These are phyloP conservation scores for Seladonia tumulorum DNA, from an alignment of 2,888 invertebrate species.

Conservation along the genomic window DNA sequence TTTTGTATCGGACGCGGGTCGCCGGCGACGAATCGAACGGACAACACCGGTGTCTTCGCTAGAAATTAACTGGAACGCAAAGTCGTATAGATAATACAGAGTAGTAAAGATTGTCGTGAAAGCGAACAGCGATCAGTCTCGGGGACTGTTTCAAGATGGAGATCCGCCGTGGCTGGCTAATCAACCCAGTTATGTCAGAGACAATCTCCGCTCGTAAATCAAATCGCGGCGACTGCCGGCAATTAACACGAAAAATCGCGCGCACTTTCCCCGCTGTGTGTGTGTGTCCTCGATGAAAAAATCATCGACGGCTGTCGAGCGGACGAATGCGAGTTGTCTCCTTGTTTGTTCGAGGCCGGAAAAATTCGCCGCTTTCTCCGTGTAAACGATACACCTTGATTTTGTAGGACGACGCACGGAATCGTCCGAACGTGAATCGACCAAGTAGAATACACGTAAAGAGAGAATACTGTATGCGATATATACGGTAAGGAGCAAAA, in stretches of 20 bases:
- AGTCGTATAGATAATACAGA: not conserved
- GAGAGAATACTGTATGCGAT: not conserved
- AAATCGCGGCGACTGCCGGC: constrained; percentile 27
- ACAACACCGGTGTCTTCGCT: not conserved
- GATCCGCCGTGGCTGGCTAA: constrained; percentile 32
- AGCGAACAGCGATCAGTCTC: constrained; percentile 3
- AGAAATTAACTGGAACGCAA: constrained; percentile 18
- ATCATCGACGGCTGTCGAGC: not conserved
- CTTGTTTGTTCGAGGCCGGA: constrained; percentile 23
- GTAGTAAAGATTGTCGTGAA: constrained; percentile 6
- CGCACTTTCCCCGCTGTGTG: constrained; percentile 37
- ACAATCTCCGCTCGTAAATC: constrained; percentile 63
- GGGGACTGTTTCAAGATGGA: constrained; percentile 17
- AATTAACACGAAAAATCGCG: constrained; percentile 42
- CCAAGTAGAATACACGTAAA: not conserved
- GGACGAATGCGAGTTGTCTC: not conserved
- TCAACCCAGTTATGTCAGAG: constrained; percentile 61
- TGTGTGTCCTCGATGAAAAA: constrained; percentile 1
- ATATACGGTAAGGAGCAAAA: no score
- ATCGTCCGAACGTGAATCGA: not conserved
- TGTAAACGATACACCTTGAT: constrained; percentile 25
- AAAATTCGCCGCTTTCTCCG: constrained; percentile 44
- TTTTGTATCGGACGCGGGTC: not conserved
- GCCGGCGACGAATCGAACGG: not conserved
- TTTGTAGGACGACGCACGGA: not conserved